Evolutionary conservation across 2,113 vertebrate species (phyloP).

Genomic region (Platysternon megacephalum): DNA sequence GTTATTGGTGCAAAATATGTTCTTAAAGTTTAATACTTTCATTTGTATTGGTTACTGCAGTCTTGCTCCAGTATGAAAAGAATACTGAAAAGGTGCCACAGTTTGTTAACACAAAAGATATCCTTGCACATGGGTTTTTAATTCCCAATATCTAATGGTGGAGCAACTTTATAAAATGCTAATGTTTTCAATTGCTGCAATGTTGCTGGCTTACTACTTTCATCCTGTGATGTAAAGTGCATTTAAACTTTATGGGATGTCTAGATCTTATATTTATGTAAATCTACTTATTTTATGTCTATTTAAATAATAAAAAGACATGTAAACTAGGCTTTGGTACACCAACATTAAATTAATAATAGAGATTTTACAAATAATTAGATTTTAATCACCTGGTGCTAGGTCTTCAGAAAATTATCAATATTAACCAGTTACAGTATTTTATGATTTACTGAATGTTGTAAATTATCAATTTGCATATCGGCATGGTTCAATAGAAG

Average conservation of each 20-base stretch:
- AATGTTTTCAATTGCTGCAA: neutral
- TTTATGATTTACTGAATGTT: neutral
- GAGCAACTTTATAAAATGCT: neutral
- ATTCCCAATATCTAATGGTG: neutral
- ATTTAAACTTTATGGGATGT: neutral
- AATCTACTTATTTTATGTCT: neutral
- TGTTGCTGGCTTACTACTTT: constrained; percentile 32
- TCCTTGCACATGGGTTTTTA: neutral
- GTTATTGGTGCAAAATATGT: neutral
- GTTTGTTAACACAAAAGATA: neutral
- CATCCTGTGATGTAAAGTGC: neutral
- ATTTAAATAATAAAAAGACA: constrained; percentile 12
- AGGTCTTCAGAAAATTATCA: neutral
- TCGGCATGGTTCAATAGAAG: neutral
- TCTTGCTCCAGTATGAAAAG: neutral
- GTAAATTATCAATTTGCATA: neutral
- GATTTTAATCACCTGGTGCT: constrained; percentile 5
- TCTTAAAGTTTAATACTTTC: neutral
- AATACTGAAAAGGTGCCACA: neutral
- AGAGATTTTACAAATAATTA: neutral
- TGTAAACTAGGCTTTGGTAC: neutral
- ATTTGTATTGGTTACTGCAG: neutral
- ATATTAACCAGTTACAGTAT: neutral
- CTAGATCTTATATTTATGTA: neutral
- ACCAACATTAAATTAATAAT: neutral